Conservation (phyloP, 2,888 invertebrate species). For the Tridacna gigas region DNA sequence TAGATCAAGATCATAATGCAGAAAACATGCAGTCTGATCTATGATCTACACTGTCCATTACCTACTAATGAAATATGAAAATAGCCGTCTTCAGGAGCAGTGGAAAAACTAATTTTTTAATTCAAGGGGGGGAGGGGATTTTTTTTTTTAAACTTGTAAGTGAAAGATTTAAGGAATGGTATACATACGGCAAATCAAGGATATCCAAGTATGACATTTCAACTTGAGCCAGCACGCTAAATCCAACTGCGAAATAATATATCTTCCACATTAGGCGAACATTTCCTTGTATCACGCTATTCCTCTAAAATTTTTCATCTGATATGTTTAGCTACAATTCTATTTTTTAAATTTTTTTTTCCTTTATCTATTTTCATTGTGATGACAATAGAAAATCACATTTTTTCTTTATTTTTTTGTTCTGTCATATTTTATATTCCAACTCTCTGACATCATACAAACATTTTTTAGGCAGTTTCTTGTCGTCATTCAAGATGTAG, state of each 20-base stretch:
- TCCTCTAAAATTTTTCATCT: conserved; percentile 8
- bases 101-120: not conserved
- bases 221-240: conserved; percentile 37
- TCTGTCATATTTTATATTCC: too few species aligned
- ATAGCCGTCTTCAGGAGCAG: too few species aligned
- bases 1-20: too few species aligned
- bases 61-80: too few species aligned
- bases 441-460: too few species aligned
- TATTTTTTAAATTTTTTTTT: too few species aligned
- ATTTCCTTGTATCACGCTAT: conserved; percentile 28
- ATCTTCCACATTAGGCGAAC: conserved; percentile 53
- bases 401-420: not conserved
- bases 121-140: not conserved
- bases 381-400: not conserved
- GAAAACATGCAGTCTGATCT: too few species aligned
- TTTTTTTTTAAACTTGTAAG: too few species aligned
- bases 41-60: too few species aligned
- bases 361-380: too few species aligned
- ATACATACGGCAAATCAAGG: conserved; percentile 53
- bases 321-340: not conserved
- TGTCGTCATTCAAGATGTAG: too few species aligned
- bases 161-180: not conserved
- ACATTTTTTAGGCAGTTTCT: too few species aligned
- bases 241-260: conserved; percentile 50
- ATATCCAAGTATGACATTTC: conserved; percentile 54